Evolutionary conservation across 2,113 vertebrate genomes (phyloP).

Genomic region (Bubo blakistoni): DNA sequence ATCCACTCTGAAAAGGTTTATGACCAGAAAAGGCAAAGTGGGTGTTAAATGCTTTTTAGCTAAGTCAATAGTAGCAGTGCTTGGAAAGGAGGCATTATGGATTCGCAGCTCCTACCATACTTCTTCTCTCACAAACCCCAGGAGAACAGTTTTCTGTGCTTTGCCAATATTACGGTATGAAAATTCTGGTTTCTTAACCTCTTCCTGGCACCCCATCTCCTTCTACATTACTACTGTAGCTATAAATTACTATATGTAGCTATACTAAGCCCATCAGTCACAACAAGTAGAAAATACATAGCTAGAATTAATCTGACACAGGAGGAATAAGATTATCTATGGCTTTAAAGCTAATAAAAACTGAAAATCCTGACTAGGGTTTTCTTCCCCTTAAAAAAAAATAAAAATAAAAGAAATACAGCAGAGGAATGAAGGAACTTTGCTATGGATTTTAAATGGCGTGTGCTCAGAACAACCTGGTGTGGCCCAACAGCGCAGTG

Average conservation of each 20-base stretch:
- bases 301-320: neutral
- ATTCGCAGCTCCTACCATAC: neutral
- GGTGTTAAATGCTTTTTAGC: conserved; percentile 25
- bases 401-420: neutral
- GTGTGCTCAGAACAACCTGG: neutral
- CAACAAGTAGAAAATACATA: neutral
- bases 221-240: neutral
- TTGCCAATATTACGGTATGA: neutral
- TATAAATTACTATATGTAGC: neutral
- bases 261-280: neutral
- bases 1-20: conserved; percentile 48
- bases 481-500: neutral
- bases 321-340: neutral
- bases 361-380: neutral
- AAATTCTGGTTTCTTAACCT: neutral
- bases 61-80: conserved; percentile 24
- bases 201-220: neutral
- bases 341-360: neutral
- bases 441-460: neutral
- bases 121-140: neutral
- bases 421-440: neutral
- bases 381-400: neutral
- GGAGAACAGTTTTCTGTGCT: neutral
- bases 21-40: conserved; percentile 72
- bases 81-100: neutral